These are phyloP conservation scores for Seladonia tumulorum DNA, from an alignment of 2,888 invertebrate genomes.

Conservation along the genomic window DNA sequence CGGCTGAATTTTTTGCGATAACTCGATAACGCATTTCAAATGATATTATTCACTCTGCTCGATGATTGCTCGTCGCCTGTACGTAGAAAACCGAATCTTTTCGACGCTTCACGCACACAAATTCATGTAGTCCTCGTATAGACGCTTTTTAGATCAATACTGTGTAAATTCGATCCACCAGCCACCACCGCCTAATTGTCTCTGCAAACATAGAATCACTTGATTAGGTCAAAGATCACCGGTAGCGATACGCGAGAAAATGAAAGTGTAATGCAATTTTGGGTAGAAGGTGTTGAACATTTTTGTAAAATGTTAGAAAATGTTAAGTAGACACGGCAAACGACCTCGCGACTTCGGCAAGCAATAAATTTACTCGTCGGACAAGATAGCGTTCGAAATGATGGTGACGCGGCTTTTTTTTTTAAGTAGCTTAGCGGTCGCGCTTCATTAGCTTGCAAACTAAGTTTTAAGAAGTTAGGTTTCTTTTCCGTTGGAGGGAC, in stretches of 20 bases:
- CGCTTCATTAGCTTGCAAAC: not conserved
- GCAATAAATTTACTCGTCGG: not conserved
- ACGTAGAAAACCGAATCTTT: not conserved
- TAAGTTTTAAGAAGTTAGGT: not conserved
- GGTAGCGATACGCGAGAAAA: no score
- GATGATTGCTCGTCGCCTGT: constrained; percentile 36
- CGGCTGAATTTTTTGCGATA: not conserved
- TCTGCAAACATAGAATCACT: not conserved
- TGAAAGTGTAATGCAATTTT: no score
- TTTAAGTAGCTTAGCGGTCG: not conserved
- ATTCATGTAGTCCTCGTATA: not conserved
- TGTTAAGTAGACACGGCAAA: not conserved
- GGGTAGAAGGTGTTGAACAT: not conserved
- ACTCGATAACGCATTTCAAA: not conserved
- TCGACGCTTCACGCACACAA: not conserved
- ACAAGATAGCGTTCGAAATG: not conserved
- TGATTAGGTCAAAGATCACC: not conserved
- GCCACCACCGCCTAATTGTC: constrained; percentile 8
- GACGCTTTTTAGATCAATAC: constrained; percentile 22
- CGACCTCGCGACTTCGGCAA: not conserved
- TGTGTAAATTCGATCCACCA: not conserved
- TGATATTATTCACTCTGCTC: constrained; percentile 18
- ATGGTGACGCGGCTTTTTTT: not conserved
- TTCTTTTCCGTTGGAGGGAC: not conserved
- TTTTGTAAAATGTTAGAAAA: not conserved